phyloP scores from a whole-genome alignment of 2,888 invertebrate species.

The Thelaira solivaga region DNA sequence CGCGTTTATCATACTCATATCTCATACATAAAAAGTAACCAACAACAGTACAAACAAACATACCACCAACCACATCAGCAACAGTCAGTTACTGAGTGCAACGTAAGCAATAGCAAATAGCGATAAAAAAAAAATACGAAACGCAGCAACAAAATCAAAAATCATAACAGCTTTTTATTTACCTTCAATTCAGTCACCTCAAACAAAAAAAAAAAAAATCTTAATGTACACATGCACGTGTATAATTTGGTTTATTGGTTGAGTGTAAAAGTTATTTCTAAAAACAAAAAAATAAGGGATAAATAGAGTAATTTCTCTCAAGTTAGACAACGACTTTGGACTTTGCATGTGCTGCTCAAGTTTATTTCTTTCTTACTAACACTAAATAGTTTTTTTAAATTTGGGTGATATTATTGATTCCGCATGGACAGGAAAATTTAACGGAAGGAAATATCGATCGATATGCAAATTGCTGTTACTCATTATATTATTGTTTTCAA shows the following conservation, averaged over 20 bases:
- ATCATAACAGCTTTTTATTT: slow-evolving; percentile 59
- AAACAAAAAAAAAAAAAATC: slow-evolving; percentile 37
- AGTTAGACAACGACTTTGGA: no score
- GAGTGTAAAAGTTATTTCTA: slow-evolving; percentile 10
- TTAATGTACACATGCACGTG: not conserved
- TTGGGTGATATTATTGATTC: no score
- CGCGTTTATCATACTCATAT: slow-evolving; percentile 56
- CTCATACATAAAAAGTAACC: slow-evolving; percentile 56
- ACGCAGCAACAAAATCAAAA: slow-evolving; percentile 27
- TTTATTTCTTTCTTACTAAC: no score
- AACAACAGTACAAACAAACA: slow-evolving; percentile 28
- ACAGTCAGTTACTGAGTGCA: slow-evolving; percentile 37
- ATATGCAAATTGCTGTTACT: no score
- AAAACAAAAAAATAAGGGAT: no score
- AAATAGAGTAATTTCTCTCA: no score
- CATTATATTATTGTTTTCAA: no score
- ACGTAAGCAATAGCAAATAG: slow-evolving; percentile 41
- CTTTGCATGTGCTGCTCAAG: no score
- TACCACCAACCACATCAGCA: slow-evolving; percentile 17
- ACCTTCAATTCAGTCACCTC: slow-evolving; percentile 39
- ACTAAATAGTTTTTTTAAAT: no score
- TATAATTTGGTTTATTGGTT: not conserved
- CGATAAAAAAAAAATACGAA: slow-evolving; percentile 20
- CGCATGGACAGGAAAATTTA: no score
- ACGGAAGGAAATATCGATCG: no score